Percentiles rank a stretch among this genome's conserved stretches.
These are phyloP conservation scores for Asobara japonica DNA, from an alignment of 1,140 invertebrate species.

Conservation along the genomic window DNA sequence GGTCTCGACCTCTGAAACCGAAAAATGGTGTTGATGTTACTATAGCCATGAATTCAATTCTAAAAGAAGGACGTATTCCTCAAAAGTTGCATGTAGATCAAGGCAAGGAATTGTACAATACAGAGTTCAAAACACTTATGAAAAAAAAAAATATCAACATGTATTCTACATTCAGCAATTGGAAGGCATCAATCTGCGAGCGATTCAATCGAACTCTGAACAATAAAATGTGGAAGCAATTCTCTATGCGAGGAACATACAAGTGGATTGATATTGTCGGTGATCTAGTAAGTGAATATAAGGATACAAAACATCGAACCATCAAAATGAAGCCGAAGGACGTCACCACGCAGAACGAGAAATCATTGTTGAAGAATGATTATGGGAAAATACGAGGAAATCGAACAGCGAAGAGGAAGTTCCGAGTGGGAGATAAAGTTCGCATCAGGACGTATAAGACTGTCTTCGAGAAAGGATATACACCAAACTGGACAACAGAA, in stretches of 20 bases:
- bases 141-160: not conserved
- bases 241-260: slow-evolving; percentile 44
- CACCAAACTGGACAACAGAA: not conserved
- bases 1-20: slow-evolving; percentile 28
- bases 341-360: slow-evolving; percentile 5
- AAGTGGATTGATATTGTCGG: slow-evolving; percentile 1
- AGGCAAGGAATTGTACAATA: slow-evolving; percentile 27
- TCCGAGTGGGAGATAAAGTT: slow-evolving; percentile 7
- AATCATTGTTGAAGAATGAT: not conserved
- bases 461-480: slow-evolving; percentile 5
- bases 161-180: slow-evolving; percentile 42
- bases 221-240: slow-evolving; percentile 53
- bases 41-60: too few relatives aligned
- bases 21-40: slow-evolving; percentile 36
- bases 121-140: not conserved
- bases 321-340: not conserved
- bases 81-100: slow-evolving; percentile 24
- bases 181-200: slow-evolving; percentile 59
- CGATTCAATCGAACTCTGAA: slow-evolving; percentile 61
- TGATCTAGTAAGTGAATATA: not conserved
- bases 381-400: not conserved
- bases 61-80: too few relatives aligned
- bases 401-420: not conserved
- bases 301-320: slow-evolving; percentile 5
- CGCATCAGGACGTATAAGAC: not conserved